Evolutionary conservation across 1,140 invertebrate genomes (phyloP).

Genomic region (Ceratosolen fusciceps): DNA sequence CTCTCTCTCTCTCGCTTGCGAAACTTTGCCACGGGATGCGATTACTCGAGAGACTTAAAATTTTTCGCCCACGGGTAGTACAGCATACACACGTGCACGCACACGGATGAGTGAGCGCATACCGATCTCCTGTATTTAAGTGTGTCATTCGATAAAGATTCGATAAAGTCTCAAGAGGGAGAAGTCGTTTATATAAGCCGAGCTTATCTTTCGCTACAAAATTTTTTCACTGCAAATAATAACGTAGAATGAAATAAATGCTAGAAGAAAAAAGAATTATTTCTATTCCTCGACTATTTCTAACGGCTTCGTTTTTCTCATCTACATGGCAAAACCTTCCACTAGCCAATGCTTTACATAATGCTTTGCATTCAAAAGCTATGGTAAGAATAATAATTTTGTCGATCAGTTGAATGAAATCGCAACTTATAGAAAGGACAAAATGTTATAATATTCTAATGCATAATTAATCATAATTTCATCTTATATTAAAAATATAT

Average conservation of each 20-base stretch:
- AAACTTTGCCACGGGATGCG: neutral
- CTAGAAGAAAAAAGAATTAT: no score
- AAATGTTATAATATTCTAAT: neutral
- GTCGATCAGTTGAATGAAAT: no score
- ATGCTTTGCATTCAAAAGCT: no score
- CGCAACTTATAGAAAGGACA: no score
- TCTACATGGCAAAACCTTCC: no score
- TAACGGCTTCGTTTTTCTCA: no score
- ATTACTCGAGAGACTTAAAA: conserved; percentile 41
- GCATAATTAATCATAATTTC: neutral
- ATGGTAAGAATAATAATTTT: no score
- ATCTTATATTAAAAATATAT: neutral
- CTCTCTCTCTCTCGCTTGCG: neutral
- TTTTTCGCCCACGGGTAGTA: conserved; percentile 12
- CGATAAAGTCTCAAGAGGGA: neutral
- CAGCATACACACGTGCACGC: no score
- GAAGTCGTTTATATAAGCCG: neutral
- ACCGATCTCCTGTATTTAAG: neutral
- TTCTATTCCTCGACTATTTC: no score
- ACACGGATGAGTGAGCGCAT: no score
- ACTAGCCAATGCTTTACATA: no score
- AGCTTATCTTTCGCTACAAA: neutral
- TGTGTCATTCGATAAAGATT: conserved; percentile 27
- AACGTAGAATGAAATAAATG: no score
- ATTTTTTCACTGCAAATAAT: neutral